Percentiles rank a stretch among this genome's conserved stretches.
Evolutionary conservation across 2,113 vertebrate species (phyloP).

Genomic region (Chaetorhynchus papuensis): DNA sequence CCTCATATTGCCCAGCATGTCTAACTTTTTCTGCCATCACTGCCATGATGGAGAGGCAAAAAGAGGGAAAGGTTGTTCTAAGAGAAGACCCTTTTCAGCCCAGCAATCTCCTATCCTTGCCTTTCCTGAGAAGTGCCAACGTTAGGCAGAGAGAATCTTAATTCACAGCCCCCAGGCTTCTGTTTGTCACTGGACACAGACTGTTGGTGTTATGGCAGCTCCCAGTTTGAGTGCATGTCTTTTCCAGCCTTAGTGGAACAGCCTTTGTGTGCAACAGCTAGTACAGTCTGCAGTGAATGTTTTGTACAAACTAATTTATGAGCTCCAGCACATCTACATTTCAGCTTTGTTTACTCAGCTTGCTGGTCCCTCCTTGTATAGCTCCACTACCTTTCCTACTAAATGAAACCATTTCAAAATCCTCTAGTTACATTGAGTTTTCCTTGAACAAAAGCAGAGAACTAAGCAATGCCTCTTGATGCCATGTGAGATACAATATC

Average conservation of each 20-base stretch:
- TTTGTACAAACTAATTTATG: background rate
- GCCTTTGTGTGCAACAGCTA: background rate
- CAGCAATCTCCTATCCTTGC: background rate
- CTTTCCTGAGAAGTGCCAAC: background rate
- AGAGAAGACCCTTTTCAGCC: background rate
- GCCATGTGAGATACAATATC: background rate
- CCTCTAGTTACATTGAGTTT: background rate
- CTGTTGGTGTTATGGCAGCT: background rate
- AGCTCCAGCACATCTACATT: background rate
- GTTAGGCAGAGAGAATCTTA: background rate
- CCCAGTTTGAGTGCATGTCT: background rate
- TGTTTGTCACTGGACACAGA: background rate
- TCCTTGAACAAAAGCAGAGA: background rate
- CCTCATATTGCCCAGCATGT: background rate
- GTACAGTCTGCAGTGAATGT: background rate
- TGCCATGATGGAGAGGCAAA: background rate
- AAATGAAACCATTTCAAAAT: background rate
- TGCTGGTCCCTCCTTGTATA: background rate
- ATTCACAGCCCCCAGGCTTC: background rate
- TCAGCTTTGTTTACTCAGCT: background rate
- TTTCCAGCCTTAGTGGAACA: background rate
- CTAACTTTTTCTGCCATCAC: background rate
- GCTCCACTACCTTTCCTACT: background rate
- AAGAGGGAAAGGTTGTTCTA: background rate
- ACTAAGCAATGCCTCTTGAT: background rate